Evolutionary conservation across 2,113 vertebrate genomes (phyloP).

Genomic region (mouse (Mus musculus)): DNA sequence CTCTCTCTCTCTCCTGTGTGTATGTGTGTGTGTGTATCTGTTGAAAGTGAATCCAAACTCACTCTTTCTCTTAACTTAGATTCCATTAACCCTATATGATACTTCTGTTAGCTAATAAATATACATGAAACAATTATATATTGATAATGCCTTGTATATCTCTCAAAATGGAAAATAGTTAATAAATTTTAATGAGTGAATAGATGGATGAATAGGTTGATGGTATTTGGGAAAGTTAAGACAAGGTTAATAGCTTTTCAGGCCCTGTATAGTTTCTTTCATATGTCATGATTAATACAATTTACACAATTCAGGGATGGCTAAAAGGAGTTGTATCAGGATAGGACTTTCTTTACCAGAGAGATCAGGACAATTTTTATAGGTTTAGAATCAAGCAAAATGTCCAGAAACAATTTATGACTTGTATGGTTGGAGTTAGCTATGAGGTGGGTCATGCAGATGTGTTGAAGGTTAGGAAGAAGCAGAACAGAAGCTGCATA

Average conservation of each 20-base stretch:
- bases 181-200: background rate
- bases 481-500: background rate
- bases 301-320: background rate
- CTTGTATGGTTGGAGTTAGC: background rate
- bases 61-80: background rate
- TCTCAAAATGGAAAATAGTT: background rate
- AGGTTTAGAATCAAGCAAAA: background rate
- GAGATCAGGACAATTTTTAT: background rate
- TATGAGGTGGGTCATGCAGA: background rate
- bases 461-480: background rate
- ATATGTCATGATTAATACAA: background rate
- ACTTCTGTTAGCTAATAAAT: background rate
- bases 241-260: background rate
- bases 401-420: background rate
- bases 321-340: background rate
- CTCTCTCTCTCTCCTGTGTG: no score
- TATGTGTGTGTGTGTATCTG: background rate
- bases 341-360: conserved; percentile 7
- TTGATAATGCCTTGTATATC: background rate
- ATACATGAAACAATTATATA: background rate
- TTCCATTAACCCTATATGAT: background rate
- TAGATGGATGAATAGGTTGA: background rate
- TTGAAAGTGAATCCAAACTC: background rate
- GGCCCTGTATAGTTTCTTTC: background rate
- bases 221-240: background rate